Conservation (phyloP, 2,888 invertebrate genomes). For the Meloe dianella region DNA sequence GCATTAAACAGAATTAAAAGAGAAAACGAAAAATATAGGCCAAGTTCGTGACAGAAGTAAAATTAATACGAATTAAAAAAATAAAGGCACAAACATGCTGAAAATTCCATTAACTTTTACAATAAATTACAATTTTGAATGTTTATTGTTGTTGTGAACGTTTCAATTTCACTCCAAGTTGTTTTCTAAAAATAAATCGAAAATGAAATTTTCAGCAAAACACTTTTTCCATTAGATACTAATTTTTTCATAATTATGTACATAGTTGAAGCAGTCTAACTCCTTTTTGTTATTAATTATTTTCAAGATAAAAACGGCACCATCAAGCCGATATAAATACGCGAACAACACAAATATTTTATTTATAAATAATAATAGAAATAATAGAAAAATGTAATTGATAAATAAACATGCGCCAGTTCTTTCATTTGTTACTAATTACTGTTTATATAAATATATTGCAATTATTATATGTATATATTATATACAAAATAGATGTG, state of each 20-base stretch:
- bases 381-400: background rate
- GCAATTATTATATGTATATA: constrained; percentile 11
- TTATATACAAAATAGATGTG: constrained; percentile 37
- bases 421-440: constrained; percentile 11
- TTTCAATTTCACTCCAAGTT: background rate
- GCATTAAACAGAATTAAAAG: constrained; percentile 17
- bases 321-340: constrained; percentile 20
- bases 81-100: constrained; percentile 48
- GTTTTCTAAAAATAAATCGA: constrained; percentile 18
- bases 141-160: no score
- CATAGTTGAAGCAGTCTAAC: constrained; percentile 45
- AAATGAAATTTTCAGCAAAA: constrained; percentile 45
- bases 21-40: constrained; percentile 39
- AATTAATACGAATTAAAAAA: constrained; percentile 41
- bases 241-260: constrained; percentile 27
- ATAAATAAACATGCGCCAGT: constrained; percentile 14
- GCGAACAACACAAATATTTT: constrained; percentile 32
- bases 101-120: constrained; percentile 39
- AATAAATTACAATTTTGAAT: no score
- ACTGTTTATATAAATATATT: constrained; percentile 22
- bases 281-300: constrained; percentile 38
- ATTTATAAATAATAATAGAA: constrained; percentile 22
- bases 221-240: constrained; percentile 33
- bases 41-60: constrained; percentile 36
- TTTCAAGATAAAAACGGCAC: constrained; percentile 21